phyloP scores from a whole-genome alignment of 2,888 invertebrate genomes.

The Agriotes lineatus region DNA sequence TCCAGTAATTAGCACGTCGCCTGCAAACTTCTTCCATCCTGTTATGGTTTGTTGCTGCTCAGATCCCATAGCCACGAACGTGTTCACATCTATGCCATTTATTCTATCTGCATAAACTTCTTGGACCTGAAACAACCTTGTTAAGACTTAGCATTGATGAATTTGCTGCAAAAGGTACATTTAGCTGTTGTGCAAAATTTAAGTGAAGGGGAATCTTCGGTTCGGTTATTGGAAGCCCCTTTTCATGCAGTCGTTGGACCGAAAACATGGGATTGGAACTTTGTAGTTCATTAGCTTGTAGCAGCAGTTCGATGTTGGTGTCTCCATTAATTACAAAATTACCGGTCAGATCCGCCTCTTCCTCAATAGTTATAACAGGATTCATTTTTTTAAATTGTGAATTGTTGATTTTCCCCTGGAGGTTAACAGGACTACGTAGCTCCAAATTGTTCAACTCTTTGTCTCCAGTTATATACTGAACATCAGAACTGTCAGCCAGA shows the following conservation, averaged over 20 bases:
- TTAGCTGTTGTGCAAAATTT: slow-evolving; percentile 59
- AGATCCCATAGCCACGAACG: slow-evolving; percentile 64
- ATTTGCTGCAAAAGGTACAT: too few species aligned
- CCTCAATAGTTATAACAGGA: slow-evolving; percentile 65
- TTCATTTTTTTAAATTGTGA: slow-evolving; percentile 63
- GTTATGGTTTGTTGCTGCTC: slow-evolving; percentile 65
- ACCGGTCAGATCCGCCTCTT: slow-evolving; percentile 64
- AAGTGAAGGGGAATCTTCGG: slow-evolving; percentile 60
- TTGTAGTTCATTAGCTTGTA: slow-evolving; percentile 61
- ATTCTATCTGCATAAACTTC: slow-evolving; percentile 65
- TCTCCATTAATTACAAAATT: slow-evolving; percentile 66
- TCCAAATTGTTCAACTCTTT: slow-evolving; percentile 66
- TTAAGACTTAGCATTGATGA: too few species aligned
- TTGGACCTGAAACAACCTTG: slow-evolving; percentile 53
- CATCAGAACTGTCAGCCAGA: slow-evolving; percentile 60
- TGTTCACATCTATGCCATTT: slow-evolving; percentile 64
- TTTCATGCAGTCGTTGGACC: slow-evolving; percentile 56
- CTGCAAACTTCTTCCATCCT: slow-evolving; percentile 67
- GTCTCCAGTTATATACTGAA: slow-evolving; percentile 65
- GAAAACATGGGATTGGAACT: slow-evolving; percentile 53
- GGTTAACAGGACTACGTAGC: slow-evolving; percentile 64
- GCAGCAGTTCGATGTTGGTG: slow-evolving; percentile 64
- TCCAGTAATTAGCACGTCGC: slow-evolving; percentile 64
- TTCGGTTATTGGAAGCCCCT: slow-evolving; percentile 61
- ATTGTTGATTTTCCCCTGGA: slow-evolving; percentile 67